Conservation (phyloP, 2,113 vertebrate genomes). For the Epinephelus cyanopodus region DNA sequence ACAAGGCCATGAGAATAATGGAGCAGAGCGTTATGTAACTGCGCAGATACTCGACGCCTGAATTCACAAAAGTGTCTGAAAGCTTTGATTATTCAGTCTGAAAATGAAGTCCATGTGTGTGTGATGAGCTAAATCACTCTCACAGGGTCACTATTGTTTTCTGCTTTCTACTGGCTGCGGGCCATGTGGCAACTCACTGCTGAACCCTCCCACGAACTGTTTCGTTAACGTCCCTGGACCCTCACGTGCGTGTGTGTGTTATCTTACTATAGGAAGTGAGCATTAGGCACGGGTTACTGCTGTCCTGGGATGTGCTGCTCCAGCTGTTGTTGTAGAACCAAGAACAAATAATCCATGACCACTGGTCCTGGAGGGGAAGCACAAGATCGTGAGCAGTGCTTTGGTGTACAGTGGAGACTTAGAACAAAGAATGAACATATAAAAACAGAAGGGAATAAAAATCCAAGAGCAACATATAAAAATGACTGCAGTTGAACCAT, state of each 20-base stretch:
- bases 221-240: neutral
- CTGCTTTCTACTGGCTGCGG: neutral
- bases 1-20: conserved; percentile 6
- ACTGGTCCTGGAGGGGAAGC: no score
- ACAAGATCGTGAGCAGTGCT: no score
- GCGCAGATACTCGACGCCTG: conserved; percentile 6
- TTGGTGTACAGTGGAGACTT: no score
- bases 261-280: neutral
- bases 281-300: conserved; percentile 13
- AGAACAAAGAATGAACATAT: no score
- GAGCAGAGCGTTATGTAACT: conserved; percentile 17
- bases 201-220: neutral
- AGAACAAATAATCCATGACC: no score
- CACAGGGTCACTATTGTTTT: conserved; percentile 10
- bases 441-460: no score
- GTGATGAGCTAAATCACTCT: neutral
- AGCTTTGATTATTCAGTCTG: neutral
- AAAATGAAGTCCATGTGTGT: conserved; percentile 40
- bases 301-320: neutral
- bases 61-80: neutral
- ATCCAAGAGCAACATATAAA: no score
- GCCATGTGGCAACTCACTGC: neutral
- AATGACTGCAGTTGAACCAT: no score
- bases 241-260: conserved; percentile 11
- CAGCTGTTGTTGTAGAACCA: conserved; percentile 16